These are phyloP conservation scores for Alosa sapidissima DNA, from an alignment of 2,797 vertebrate genomes.

Conservation along the genomic window DNA sequence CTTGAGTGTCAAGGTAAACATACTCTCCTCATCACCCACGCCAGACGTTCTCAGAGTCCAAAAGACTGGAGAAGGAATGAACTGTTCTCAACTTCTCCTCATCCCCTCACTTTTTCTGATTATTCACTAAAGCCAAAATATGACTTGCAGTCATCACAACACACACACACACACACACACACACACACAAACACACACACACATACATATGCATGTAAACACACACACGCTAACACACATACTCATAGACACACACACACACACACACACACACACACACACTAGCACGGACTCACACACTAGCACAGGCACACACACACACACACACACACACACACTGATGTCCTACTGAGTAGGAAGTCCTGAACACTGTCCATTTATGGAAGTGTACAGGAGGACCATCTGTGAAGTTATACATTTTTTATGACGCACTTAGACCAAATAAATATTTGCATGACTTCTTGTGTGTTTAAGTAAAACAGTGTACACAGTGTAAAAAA, in stretches of 20 bases:
- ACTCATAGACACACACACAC: too few relatives aligned
- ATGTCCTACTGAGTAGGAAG: background rate
- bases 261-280: too few relatives aligned
- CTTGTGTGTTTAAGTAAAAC: background rate
- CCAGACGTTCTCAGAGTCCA: constrained; percentile 21
- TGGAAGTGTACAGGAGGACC: background rate
- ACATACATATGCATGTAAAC: constrained; percentile 19
- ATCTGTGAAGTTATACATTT: background rate
- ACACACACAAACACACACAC: too few relatives aligned
- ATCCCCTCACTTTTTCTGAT: background rate
- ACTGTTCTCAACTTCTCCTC: background rate
- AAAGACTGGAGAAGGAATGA: background rate
- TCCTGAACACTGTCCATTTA: background rate
- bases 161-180: constrained; percentile 30
- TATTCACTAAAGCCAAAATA: background rate
- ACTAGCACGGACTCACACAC: constrained; percentile 35
- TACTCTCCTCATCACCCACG: background rate
- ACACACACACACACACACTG: background rate
- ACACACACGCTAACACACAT: constrained; percentile 5
- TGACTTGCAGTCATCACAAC: background rate
- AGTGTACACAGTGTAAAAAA: background rate
- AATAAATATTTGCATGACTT: background rate
- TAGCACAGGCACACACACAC: constrained; percentile 32
- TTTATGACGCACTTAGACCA: background rate
- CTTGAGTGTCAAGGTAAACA: background rate